Conservation (phyloP, 2,888 invertebrate species). For the Entomobrya multifasciata region DNA sequence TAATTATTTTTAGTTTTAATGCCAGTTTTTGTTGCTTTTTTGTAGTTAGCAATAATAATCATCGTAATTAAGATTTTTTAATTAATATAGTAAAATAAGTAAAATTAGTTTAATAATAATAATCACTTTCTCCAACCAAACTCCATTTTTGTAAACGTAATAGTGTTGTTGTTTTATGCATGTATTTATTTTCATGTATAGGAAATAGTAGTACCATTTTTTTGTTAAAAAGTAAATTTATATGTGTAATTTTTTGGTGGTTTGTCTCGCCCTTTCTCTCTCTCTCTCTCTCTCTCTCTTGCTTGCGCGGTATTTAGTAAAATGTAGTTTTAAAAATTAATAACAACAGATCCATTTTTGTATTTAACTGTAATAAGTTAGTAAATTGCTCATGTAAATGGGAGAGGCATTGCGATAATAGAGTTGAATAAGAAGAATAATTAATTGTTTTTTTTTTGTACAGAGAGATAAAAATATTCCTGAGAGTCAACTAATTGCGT, state of each 20-base stretch:
- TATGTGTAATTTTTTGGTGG: background rate
- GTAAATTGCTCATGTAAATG: too few species aligned
- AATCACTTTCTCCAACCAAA: slow-evolving; percentile 1
- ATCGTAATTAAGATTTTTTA: background rate
- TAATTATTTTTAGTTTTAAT: slow-evolving; percentile 1
- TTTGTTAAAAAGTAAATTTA: slow-evolving; percentile 2
- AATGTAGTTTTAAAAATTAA: slow-evolving; percentile 5
- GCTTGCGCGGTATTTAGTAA: too few species aligned
- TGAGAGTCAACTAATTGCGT: too few species aligned
- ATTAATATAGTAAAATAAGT: too few species aligned
- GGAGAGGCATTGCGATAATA: too few species aligned
- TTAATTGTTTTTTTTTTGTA: too few species aligned
- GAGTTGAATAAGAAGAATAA: too few species aligned
- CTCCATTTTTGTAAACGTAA: background rate
- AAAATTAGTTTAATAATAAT: background rate
- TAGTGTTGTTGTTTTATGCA: background rate
- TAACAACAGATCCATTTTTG: slow-evolving; percentile 23
- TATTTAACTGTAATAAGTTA: background rate
- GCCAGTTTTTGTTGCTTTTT: slow-evolving; percentile 34
- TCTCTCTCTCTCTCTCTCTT: slow-evolving; percentile 6
- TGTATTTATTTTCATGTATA: background rate
- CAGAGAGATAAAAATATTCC: too few species aligned
- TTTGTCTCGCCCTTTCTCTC: slow-evolving; percentile 16
- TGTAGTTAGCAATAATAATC: slow-evolving; percentile 7
- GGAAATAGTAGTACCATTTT: background rate